Evolutionary conservation across 2,888 invertebrate species (phyloP).

Genomic region (Opisthograptis luteolata): DNA sequence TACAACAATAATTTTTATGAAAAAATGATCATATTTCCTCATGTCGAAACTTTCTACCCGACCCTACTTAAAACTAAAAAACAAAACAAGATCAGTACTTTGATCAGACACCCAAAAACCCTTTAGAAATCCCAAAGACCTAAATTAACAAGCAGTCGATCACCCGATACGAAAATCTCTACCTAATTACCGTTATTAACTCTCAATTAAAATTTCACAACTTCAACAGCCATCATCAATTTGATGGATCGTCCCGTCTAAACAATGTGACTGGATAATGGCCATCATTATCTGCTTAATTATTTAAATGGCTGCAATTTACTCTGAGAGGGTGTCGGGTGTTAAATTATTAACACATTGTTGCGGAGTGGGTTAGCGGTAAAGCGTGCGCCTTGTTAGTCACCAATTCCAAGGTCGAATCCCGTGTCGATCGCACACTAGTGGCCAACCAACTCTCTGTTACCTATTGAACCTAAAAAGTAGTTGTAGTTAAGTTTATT

Average conservation of each 20-base stretch:
- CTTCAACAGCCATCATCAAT: slow-evolving; percentile 45
- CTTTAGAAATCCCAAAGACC: background rate
- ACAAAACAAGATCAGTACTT: too few species aligned
- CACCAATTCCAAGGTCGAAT: too few species aligned
- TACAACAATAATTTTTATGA: too few species aligned
- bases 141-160: background rate
- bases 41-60: too few species aligned
- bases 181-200: slow-evolving; percentile 22
- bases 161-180: slow-evolving; percentile 1
- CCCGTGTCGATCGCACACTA: too few species aligned
- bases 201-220: slow-evolving; percentile 37
- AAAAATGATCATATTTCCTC: too few species aligned
- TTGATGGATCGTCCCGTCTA: slow-evolving; percentile 35
- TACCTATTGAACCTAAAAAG: too few species aligned
- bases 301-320: slow-evolving; percentile 40
- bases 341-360: slow-evolving; percentile 13
- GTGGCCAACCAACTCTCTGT: too few species aligned
- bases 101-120: background rate
- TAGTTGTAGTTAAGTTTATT: too few species aligned
- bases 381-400: too few species aligned
- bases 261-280: slow-evolving; percentile 35
- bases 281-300: slow-evolving; percentile 39
- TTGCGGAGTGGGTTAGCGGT: too few species aligned
- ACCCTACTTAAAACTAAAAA: too few species aligned
- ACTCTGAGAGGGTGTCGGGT: slow-evolving; percentile 31